Evolutionary conservation across 2,888 invertebrate species (phyloP).

Genomic region (Glaucopsyche alexis): DNA sequence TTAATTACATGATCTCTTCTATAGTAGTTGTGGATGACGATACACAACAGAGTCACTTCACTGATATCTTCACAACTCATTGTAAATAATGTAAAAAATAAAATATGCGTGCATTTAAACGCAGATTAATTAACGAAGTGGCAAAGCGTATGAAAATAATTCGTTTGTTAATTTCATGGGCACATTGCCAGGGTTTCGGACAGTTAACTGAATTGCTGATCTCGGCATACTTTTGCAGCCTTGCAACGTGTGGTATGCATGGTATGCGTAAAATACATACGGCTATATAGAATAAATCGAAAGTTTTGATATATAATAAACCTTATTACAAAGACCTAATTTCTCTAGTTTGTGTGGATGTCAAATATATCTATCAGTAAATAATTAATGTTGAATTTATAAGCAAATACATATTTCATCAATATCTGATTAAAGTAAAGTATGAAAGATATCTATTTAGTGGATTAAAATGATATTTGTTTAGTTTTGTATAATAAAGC

Average conservation of each 20-base stretch:
- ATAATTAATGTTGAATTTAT: too few species aligned
- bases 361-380: too few species aligned
- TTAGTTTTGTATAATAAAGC: too few species aligned
- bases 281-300: not conserved
- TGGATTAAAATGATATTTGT: too few species aligned
- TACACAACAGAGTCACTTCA: conserved; percentile 15
- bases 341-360: too few species aligned
- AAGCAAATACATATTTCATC: too few species aligned
- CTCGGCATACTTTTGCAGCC: not conserved
- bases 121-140: not conserved
- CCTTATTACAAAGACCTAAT: too few species aligned
- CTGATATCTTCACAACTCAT: conserved; percentile 24
- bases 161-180: not conserved
- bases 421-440: too few species aligned
- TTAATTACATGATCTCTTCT: conserved; percentile 24
- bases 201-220: not conserved
- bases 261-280: not conserved
- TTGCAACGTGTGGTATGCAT: not conserved
- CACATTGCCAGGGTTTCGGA: conserved; percentile 6
- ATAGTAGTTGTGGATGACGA: conserved; percentile 21
- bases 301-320: too few species aligned
- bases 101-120: not conserved
- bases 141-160: not conserved
- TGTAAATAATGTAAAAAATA: not conserved
- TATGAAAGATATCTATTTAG: too few species aligned